These are phyloP conservation scores for Drosophila fungiperda DNA, from an alignment of 2,888 invertebrate genomes.

Conservation along the genomic window DNA sequence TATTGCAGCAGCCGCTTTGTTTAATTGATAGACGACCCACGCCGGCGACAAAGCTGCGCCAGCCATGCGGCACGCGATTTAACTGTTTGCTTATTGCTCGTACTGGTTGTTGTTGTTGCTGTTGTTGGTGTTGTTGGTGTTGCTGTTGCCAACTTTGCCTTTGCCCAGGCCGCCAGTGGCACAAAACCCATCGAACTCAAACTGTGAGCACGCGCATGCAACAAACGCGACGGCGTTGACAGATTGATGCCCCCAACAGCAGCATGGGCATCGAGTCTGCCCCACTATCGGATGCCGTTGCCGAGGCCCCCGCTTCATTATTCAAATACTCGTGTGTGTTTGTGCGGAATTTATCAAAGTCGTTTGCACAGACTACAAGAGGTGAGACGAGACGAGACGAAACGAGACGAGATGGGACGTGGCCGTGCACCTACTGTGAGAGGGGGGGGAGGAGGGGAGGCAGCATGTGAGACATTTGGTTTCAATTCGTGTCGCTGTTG, in stretches of 20 bases:
- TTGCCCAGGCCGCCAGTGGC: constrained; percentile 75
- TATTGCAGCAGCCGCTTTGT: constrained; percentile 74
- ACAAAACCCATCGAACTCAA: constrained; percentile 83
- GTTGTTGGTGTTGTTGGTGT: constrained; percentile 16
- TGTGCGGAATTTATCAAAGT: constrained; percentile 79
- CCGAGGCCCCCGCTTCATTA: constrained; percentile 78
- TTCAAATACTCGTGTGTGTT: constrained; percentile 73
- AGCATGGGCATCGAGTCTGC: constrained; percentile 35
- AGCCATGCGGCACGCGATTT: constrained; percentile 71
- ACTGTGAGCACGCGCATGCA: constrained; percentile 82
- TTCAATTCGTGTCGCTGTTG: constrained; percentile 54
- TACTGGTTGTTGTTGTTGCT: constrained; percentile 11
- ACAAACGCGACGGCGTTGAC: constrained; percentile 77
- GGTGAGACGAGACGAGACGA: constrained; percentile 13
- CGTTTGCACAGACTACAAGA: constrained; percentile 36
- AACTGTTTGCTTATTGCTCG: constrained; percentile 53
- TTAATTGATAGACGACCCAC: constrained; percentile 79
- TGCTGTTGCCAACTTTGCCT: constrained; percentile 45
- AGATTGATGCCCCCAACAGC: constrained; percentile 76
- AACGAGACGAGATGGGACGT: constrained; percentile 5
- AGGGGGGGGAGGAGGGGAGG: background rate
- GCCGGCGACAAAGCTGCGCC: constrained; percentile 59
- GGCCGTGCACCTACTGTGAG: constrained; percentile 24
- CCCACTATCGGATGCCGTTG: constrained; percentile 36
- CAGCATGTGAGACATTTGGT: constrained; percentile 60